Evolutionary conservation across 2,113 vertebrate species (phyloP), one percentile per base, ranked within the genome.

Genomic region (Vanacampus margaritifer): DNA sequence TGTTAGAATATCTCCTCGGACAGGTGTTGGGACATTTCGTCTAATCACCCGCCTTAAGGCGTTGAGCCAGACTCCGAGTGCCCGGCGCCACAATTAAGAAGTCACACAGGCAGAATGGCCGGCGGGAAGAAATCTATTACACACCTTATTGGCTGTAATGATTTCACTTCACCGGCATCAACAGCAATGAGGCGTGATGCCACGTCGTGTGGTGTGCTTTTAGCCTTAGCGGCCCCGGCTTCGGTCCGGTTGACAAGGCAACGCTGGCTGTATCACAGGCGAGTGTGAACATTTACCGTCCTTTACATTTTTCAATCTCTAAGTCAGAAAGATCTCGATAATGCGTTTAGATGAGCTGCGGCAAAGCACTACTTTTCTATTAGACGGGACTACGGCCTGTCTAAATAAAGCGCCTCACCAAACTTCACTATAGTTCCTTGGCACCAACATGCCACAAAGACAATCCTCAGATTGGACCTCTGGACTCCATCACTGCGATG

Each of bases 131-230:
- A 92, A 92, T 91, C 87, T 82, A 91, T 93, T 93, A 92, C 91
- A 93, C 90, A 92, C 87, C 82, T 91, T 91, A 91, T 90, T 90
- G 90, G 86, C 83, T 90, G 82, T 90, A 92, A 92, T 92, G 90
- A 93, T 91, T 90, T 87, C 86, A 84, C 89, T 90, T 84, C 74
- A 81, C 74, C 75, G 74, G 84, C 79, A 89, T 89, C 87, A 91
- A 83, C 39, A 73, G 71, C 83, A 90, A 90, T 91, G 90, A 90
- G 89, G 77, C 90, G 76, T 91, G 90, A 89, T 87, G 89, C 78
- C 81, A 80, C 59, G 59, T 84, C 79, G 80, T 76, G 75, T 87
- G 85, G 88, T 88, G 85, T 76, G 85, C 84, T 62, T 86, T 88
- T 82, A 87, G 75, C 85, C 79, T 87, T 80, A 71, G 79, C 74